Conservation (phyloP, 2,113 vertebrate genomes). For the Anthoscopus minutus region DNA sequence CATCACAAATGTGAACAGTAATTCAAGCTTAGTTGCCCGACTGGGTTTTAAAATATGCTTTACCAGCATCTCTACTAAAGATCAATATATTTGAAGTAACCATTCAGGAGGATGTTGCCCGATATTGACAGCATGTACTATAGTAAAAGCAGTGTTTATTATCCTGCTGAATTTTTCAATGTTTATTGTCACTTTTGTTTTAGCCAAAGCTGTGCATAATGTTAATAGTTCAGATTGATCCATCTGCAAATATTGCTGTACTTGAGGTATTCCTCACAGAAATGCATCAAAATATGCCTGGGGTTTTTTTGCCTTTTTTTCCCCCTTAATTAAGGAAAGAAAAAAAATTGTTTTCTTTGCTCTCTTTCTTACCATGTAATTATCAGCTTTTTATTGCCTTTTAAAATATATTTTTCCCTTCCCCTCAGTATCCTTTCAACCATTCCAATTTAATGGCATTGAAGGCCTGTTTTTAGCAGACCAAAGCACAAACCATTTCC, state of each 20-base stretch:
- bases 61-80: neutral
- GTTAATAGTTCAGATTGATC: neutral
- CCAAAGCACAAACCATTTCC: neutral
- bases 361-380: neutral
- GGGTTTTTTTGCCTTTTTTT: accelerated
- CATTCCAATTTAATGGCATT: neutral
- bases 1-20: neutral
- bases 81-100: neutral
- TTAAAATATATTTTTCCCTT: neutral
- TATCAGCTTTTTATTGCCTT: neutral
- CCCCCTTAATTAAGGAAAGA: neutral
- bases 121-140: neutral
- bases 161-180: neutral
- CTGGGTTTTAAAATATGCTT: neutral
- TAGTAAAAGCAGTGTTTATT: neutral
- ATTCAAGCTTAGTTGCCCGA: neutral
- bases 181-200: neutral
- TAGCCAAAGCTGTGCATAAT: neutral
- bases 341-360: neutral
- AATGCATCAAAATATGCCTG: neutral
- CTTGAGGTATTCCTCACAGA: neutral
- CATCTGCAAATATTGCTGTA: neutral
- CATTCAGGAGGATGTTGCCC: neutral
- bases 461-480: neutral
- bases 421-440: neutral